A percentile compares a stretch with the other conserved stretches of the same genome.
These are phyloP conservation scores for Smittia sp. DNA, from an alignment of 2,888 invertebrate genomes.

Conservation along the genomic window DNA sequence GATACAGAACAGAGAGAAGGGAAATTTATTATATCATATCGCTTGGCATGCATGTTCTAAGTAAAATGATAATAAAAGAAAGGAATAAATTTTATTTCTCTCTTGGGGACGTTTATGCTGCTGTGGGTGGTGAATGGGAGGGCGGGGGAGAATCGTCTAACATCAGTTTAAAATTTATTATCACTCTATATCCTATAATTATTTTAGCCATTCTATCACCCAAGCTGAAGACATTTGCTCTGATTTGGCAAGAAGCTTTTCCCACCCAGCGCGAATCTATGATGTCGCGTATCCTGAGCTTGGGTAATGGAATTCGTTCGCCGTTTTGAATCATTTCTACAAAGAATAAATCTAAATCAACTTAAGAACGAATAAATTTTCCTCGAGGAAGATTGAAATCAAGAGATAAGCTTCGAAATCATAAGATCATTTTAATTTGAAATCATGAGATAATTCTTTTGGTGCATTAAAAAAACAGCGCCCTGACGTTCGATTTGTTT, in stretches of 20 bases:
- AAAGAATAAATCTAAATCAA: too few relatives aligned
- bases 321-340: too few relatives aligned
- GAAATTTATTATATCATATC: not conserved
- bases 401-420: constrained; percentile 1
- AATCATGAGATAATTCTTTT: constrained; percentile 43
- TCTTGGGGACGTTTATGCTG: too few relatives aligned
- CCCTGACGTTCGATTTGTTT: constrained; percentile 47
- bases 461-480: constrained; percentile 47
- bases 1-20: constrained; percentile 2
- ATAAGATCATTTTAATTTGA: not conserved
- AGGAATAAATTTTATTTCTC: constrained; percentile 1
- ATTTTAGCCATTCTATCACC: not conserved
- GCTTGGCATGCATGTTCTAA: not conserved
- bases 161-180: constrained; percentile 5
- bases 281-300: not conserved
- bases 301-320: not conserved
- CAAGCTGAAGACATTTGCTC: not conserved
- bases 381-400: not conserved
- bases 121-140: too few relatives aligned
- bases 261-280: not conserved
- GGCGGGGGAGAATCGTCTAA: not conserved
- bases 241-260: not conserved
- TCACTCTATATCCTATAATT: not conserved
- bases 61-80: not conserved
- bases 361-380: too few relatives aligned